Base-by-base conservation (phyloP, 2,797 vertebrate genomes). In the Scolopax bukidnonensis region DNA sequence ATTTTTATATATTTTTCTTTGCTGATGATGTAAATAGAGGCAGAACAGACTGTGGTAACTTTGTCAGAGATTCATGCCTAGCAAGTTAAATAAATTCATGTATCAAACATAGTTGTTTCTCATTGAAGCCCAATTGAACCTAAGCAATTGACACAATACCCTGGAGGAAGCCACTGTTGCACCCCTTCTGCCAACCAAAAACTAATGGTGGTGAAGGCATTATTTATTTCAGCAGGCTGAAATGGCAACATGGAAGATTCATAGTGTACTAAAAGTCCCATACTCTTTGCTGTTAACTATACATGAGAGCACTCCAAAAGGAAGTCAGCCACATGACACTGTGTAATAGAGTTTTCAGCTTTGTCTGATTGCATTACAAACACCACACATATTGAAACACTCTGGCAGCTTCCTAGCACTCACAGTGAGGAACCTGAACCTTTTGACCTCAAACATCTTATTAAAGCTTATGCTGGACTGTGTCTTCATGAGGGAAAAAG, bases 371-470 rank as follows among this genome's bases (percentile, higher is more conserved):
- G 95, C 96, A 95, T 96, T 97, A 97, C 97, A 97, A 97, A 97
- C 97, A 97, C 95, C 93, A 82, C 97, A 97, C 98, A 98, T 98
- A 97, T 94, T 98, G 98, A 98, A 98, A 96, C 98, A 97, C 97
- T 98, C 97, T 96, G 97, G 97, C 97, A 96, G 97, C 96, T 98
- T 97, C 97, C 97, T 97, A 96, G 96, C 11, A 93, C 95, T 98
- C 97, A 79, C 97, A 97, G 97, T 96, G 96, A 98, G 98, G 94
- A 98, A 97, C 97, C 98, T 97, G 96, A 98, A 98, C 98, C 98
- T 95, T 89, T 95, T 98, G 98, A 99, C 99, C 99, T 98, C 97
- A 95, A 98, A 96, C 96, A 96, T 98, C 98, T 99, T 99, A 99
- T 99, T 99, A 98, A 99, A 98, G 98, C 96, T 96, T 96, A 97